Evolutionary conservation across 2,888 invertebrate genomes (phyloP), one percentile per base, ranked within the genome.

Genomic region (Drosophila subquinaria): DNA sequence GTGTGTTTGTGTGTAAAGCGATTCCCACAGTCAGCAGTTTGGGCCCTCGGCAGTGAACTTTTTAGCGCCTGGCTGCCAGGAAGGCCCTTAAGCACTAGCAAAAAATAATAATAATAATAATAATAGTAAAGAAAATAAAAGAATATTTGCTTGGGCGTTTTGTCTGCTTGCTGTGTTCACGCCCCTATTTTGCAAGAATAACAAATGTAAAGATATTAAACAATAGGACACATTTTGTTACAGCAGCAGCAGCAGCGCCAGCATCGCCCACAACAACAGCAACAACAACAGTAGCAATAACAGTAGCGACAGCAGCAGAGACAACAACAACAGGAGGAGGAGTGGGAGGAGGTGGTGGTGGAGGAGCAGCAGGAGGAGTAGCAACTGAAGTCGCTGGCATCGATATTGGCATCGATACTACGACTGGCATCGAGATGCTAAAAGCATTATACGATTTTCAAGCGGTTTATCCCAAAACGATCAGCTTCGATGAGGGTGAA

Each of bases 401-500:
- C 35, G 51, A 35, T 23, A 36, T 11, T 51, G 56, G 38, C 61
- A 75, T 95, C 93, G 96, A 97, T 48, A 63, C 17, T 30, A 80
- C 81, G 2, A 30, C 30, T 30, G 86, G 89, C 91, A 94, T 95
- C 93, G 96, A 97, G 93, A 96, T 97, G 96, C 94, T 97, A 40
- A 95, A 96, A 92, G 96, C 96, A 59, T 93, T 96, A 62, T 97
- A 97, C 88, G 96, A 97, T 90, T 97, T 97, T 89, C 96, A 96
- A 92, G 97, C 97, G 62, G 96, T 96, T 51, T 95, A 96, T 89
- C 95, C 96, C 13, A 97, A 97, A 93, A 97, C 97, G 8, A 93
- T 97, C 70, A 96, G 96, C 91, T 97, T 97, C 92, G 94, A 94
- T 78, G 96, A 95, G 89, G 96, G 96, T 72, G 97, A 97, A 91